Evolutionary conservation across 2,797 vertebrate genomes (phyloP).

Genomic region (Chiloscyllium punctatum): DNA sequence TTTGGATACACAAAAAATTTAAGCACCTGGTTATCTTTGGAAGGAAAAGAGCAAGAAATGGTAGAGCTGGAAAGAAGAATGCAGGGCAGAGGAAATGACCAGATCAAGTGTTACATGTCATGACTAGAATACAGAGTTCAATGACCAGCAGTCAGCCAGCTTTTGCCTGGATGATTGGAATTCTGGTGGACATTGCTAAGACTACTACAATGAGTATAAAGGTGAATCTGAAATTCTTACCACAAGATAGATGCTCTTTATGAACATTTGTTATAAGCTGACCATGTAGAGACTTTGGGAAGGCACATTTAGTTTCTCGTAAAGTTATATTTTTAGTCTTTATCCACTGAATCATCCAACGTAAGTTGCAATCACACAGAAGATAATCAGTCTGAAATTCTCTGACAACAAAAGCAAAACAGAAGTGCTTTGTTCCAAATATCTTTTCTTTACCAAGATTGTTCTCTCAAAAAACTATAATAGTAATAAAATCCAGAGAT

Average conservation of each 20-base stretch:
- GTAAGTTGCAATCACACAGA: slow-evolving; percentile 89
- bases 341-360: slow-evolving; percentile 86
- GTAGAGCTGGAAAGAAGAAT: neutral
- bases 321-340: slow-evolving; percentile 75
- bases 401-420: slow-evolving; percentile 52
- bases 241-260: slow-evolving; percentile 80
- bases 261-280: slow-evolving; percentile 69
- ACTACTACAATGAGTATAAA: neutral
- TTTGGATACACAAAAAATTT: neutral
- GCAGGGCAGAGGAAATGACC: neutral
- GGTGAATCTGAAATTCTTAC: slow-evolving; percentile 56
- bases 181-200: neutral
- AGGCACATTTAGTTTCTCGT: slow-evolving; percentile 85
- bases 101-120: neutral
- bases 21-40: neutral
- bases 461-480: neutral
- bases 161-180: neutral
- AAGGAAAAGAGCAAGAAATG: neutral
- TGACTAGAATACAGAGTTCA: neutral
- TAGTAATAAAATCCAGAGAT: neutral
- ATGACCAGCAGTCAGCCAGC: neutral
- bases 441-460: neutral
- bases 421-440: neutral
- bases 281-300: slow-evolving; percentile 81
- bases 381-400: slow-evolving; percentile 92